phyloP scores from a whole-genome alignment of 2,797 vertebrate genomes.

The Smutsia gigantea region DNA sequence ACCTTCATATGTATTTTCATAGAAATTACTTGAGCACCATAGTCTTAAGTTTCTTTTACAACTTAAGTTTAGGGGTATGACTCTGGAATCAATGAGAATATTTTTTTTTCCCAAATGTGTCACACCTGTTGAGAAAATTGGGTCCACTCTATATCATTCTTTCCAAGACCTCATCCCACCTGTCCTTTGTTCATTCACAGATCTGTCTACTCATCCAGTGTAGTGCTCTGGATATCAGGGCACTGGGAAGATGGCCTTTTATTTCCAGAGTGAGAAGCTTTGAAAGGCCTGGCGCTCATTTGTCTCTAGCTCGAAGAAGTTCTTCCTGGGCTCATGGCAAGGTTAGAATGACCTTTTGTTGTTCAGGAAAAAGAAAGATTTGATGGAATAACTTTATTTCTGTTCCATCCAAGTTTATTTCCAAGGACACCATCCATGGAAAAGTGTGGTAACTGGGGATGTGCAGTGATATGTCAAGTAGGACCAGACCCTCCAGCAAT shows the following conservation, averaged over 20 bases:
- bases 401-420: constrained; percentile 56
- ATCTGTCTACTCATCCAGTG: neutral
- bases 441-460: constrained; percentile 44
- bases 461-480: constrained; percentile 53
- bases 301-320: constrained; percentile 15
- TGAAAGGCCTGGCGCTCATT: neutral
- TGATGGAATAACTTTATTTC: constrained; percentile 72
- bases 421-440: constrained; percentile 51
- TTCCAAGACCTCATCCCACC: neutral
- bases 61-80: neutral
- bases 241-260: neutral
- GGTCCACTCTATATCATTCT: neutral
- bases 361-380: constrained; percentile 15
- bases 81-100: neutral
- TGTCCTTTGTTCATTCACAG: neutral
- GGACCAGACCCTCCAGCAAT: neutral
- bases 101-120: neutral
- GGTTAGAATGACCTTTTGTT: constrained; percentile 53
- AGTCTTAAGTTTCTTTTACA: neutral
- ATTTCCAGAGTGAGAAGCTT: constrained; percentile 1
- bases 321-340: constrained; percentile 16
- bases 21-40: neutral
- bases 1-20: neutral
- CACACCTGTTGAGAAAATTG: neutral
- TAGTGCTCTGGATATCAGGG: neutral